Percentiles rank a stretch among this genome's conserved stretches.
Conservation (phyloP, 2,888 invertebrate species). For the Vandiemenella viatica region DNA sequence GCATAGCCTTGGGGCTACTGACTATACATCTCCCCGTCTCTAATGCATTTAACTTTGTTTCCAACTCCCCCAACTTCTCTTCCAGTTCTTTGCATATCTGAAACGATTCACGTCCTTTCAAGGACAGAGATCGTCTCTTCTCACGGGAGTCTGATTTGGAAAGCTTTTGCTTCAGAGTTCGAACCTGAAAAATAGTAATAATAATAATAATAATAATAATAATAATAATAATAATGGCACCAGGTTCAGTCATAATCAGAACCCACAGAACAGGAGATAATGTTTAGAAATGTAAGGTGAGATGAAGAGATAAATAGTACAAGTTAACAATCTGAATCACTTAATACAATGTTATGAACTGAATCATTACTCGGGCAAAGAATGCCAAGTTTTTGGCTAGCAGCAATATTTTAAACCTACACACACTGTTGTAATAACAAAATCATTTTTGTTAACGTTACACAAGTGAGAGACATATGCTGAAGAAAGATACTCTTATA, state of each 20-base stretch:
- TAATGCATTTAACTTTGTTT: slow-evolving; percentile 55
- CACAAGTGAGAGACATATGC: too few relatives aligned
- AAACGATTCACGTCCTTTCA: slow-evolving; percentile 69
- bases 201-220: slow-evolving; percentile 10
- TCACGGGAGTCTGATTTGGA: slow-evolving; percentile 61
- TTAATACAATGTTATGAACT: not conserved
- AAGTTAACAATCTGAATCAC: not conserved
- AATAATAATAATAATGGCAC: too few relatives aligned
- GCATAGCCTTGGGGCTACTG: slow-evolving; percentile 19
- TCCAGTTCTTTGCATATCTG: slow-evolving; percentile 71
- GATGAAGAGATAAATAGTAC: too few relatives aligned
- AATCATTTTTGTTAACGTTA: too few relatives aligned
- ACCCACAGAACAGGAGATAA: too few relatives aligned
- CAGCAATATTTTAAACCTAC: too few relatives aligned
- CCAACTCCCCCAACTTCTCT: slow-evolving; percentile 65
- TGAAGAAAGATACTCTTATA: too few relatives aligned
- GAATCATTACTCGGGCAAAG: too few relatives aligned
- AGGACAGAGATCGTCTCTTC: slow-evolving; percentile 62
- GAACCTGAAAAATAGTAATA: slow-evolving; percentile 26
- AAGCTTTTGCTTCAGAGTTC: slow-evolving; percentile 62
- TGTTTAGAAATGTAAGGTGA: too few relatives aligned
- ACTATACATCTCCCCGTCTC: slow-evolving; percentile 33
- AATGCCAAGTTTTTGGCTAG: too few relatives aligned
- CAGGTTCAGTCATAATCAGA: too few relatives aligned
- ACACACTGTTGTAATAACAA: too few relatives aligned